These are phyloP conservation scores for Calycopis cecrops DNA, from an alignment of 1,140 invertebrate genomes.

Conservation along the genomic window DNA sequence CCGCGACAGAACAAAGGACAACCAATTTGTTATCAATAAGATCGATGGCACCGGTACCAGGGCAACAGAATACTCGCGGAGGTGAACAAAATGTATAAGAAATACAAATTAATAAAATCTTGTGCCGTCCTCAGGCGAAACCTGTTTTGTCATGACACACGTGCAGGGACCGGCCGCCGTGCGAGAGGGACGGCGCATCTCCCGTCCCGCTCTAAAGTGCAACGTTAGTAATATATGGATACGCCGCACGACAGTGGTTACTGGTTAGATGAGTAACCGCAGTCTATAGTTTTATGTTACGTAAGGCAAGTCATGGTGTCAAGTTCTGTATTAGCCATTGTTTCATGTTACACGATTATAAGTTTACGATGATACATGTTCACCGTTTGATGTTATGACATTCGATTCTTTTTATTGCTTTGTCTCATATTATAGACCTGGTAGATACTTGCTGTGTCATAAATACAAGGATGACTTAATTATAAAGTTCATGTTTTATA, in stretches of 20 bases:
- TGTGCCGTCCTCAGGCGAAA: slow-evolving; percentile 50
- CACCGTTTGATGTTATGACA: too few relatives aligned
- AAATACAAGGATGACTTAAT: too few relatives aligned
- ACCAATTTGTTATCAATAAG: slow-evolving; percentile 66
- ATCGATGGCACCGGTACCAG: slow-evolving; percentile 53
- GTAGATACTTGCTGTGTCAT: too few relatives aligned
- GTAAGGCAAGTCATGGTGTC: slow-evolving; percentile 28
- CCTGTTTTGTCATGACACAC: slow-evolving; percentile 62
- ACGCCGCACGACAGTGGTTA: slow-evolving; percentile 19
- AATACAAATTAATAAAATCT: slow-evolving; percentile 70
- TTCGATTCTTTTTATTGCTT: too few relatives aligned
- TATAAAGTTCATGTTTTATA: too few relatives aligned
- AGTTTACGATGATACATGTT: slow-evolving; percentile 8
- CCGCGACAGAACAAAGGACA: slow-evolving; percentile 54
- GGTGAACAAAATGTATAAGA: slow-evolving; percentile 49
- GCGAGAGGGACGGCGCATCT: slow-evolving; percentile 32
- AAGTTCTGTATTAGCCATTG: slow-evolving; percentile 33
- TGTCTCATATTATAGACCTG: too few relatives aligned
- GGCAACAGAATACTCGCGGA: slow-evolving; percentile 40
- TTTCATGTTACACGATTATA: slow-evolving; percentile 27
- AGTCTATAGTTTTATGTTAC: slow-evolving; percentile 39
- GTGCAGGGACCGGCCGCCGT: slow-evolving; percentile 54
- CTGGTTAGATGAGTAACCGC: slow-evolving; percentile 32
- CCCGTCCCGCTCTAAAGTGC: slow-evolving; percentile 38
- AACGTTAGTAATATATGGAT: slow-evolving; percentile 50